Evolutionary conservation across 2,113 vertebrate genomes (phyloP).

Genomic region (Upupa epops): DNA sequence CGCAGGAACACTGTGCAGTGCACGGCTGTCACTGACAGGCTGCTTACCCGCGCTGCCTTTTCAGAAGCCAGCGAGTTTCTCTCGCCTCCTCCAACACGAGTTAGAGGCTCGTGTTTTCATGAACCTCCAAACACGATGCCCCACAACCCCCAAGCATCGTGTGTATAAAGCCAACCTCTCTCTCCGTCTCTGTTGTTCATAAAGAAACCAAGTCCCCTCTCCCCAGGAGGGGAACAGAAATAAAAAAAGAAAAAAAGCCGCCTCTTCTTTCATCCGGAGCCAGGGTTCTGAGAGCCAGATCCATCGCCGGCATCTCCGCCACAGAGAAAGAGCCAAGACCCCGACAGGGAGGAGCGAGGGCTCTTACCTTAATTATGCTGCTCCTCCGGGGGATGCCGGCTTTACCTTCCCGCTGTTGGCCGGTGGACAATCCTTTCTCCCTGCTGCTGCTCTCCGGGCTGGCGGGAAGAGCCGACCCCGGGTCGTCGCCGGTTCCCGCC

Average conservation of each 20-base stretch:
- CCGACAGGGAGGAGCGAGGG: not conserved
- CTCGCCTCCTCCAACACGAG: not conserved
- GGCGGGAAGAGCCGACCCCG: constrained; percentile 71
- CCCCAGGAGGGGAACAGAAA: not conserved
- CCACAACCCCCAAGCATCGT: not conserved
- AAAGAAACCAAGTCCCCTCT: not conserved
- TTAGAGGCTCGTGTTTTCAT: not conserved
- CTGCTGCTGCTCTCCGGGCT: constrained; percentile 66
- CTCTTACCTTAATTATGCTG: constrained; percentile 94
- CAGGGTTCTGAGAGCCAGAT: not conserved
- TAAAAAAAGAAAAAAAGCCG: not conserved
- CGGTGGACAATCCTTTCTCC: constrained; percentile 60
- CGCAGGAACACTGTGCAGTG: not conserved
- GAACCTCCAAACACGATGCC: not conserved
- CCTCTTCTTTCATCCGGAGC: not conserved
- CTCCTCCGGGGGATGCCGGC: constrained; percentile 88
- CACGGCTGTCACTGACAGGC: not conserved
- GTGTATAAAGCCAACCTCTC: not conserved
- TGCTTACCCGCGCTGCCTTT: constrained; percentile 18
- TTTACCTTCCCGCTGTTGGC: constrained; percentile 76
- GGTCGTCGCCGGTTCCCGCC: constrained; percentile 68
- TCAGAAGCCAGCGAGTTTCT: not conserved
- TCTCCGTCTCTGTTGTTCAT: constrained; percentile 1
- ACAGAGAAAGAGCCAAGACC: not conserved
- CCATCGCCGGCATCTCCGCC: not conserved